phyloP scores from a whole-genome alignment of 2,797 vertebrate species.

The Myripristis jacobus region DNA sequence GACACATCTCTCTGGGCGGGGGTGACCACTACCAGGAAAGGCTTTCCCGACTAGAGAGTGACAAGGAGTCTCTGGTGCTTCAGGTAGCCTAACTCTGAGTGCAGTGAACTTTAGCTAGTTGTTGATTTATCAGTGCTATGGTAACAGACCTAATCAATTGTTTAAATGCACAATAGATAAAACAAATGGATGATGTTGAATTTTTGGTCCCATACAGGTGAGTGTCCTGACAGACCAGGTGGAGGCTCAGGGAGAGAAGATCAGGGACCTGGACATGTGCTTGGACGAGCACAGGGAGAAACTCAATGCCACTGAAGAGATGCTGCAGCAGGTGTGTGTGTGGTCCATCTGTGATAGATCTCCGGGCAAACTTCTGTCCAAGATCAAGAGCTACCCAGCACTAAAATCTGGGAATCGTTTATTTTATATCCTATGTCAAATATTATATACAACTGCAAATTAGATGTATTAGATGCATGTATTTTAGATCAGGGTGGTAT shows the following conservation, averaged over 20 bases:
- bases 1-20: constrained; percentile 89
- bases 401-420: no score
- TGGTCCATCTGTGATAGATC: background rate
- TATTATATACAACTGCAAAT: no score
- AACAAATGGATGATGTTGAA: background rate
- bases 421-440: no score
- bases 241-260: constrained; percentile 98
- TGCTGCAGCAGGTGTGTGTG: constrained; percentile 93
- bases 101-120: background rate
- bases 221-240: constrained; percentile 98
- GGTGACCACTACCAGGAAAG: constrained; percentile 96
- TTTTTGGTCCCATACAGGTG: constrained; percentile 81
- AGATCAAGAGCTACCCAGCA: no score
- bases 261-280: constrained; percentile 94
- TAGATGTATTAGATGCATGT: no score
- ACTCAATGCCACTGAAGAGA: constrained; percentile 94
- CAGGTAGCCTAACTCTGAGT: constrained; percentile 82
- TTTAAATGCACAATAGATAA: background rate
- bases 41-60: constrained; percentile 91
- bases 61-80: constrained; percentile 97
- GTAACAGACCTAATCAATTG: background rate
- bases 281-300: constrained; percentile 97
- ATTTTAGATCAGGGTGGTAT: no score
- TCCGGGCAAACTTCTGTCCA: background rate
- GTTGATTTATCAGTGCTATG: background rate